These are phyloP conservation scores for Lepidochitona cinerea DNA, from an alignment of 2,888 invertebrate species.

Conservation along the genomic window DNA sequence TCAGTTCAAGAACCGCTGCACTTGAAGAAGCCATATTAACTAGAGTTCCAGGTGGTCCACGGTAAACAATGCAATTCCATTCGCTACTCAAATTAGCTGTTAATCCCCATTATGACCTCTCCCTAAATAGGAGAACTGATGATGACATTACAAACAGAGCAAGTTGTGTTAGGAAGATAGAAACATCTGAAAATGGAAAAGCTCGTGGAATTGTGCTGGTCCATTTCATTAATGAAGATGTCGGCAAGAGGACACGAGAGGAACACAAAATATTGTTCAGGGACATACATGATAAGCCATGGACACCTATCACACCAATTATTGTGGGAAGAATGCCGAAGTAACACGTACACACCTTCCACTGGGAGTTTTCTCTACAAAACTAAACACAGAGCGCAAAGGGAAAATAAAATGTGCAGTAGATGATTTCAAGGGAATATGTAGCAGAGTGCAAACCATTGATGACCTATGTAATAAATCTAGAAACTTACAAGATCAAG, in stretches of 20 bases:
- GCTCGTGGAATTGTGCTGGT: background rate
- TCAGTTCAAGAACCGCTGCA: background rate
- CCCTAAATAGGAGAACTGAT: background rate
- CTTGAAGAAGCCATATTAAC: background rate
- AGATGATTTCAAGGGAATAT: slow-evolving; percentile 14
- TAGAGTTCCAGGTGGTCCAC: background rate
- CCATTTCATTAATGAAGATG: background rate
- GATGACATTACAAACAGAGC: slow-evolving; percentile 9
- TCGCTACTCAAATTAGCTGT: background rate
- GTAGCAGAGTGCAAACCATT: slow-evolving; percentile 5
- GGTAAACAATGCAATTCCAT: slow-evolving; percentile 9
- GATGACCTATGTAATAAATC: slow-evolving; percentile 16
- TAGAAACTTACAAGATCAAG: slow-evolving; percentile 13
- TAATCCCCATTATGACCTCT: background rate
- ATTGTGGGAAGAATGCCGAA: slow-evolving; percentile 17
- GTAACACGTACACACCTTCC: slow-evolving; percentile 24
- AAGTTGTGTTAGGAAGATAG: background rate
- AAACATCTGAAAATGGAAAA: background rate
- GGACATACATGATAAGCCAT: background rate
- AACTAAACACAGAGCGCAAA: slow-evolving; percentile 27
- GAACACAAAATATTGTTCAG: background rate
- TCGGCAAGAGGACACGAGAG: background rate
- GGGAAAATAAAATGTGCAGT: slow-evolving; percentile 14
- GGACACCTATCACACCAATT: slow-evolving; percentile 1
- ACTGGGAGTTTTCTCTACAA: slow-evolving; percentile 18